A percentile compares a stretch with the other conserved stretches of the same genome.
These are phyloP conservation scores for Luperina testacea DNA, from an alignment of 2,888 invertebrate species.

Conservation along the genomic window DNA sequence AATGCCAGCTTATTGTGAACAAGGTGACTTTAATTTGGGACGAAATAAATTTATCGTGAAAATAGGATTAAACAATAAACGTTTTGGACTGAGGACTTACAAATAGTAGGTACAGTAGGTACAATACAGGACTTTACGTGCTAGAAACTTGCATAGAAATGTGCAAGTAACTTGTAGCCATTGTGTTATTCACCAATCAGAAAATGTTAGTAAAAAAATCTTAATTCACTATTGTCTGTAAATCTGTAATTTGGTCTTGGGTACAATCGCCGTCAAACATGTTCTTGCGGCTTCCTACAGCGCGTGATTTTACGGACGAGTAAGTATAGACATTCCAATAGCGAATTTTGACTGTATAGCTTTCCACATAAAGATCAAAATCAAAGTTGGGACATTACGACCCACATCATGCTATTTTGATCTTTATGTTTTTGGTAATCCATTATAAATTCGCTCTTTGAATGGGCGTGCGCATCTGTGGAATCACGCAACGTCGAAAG, in stretches of 20 bases:
- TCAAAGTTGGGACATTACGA: not conserved
- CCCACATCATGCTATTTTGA: not conserved
- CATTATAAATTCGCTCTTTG: not conserved
- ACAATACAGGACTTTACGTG: not conserved
- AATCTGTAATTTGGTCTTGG: slow-evolving; percentile 14
- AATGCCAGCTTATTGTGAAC: slow-evolving; percentile 60
- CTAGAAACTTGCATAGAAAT: not conserved
- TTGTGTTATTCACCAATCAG: not conserved
- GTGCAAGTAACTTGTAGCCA: not conserved
- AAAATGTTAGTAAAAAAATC: not conserved
- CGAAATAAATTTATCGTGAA: slow-evolving; percentile 23
- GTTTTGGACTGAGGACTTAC: not conserved
- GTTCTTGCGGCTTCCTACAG: not conserved
- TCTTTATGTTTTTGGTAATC: not conserved
- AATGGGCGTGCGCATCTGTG: not conserved
- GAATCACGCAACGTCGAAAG: not conserved
- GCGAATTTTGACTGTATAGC: not conserved
- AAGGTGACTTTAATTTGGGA: slow-evolving; percentile 48
- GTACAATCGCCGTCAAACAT: slow-evolving; percentile 51
- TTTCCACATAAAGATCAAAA: not conserved
- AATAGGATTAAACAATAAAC: not conserved
- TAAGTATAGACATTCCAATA: not conserved
- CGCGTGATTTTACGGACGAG: not conserved
- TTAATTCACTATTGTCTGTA: slow-evolving; percentile 1
- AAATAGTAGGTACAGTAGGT: not conserved